These are phyloP conservation scores for Leptopilina boulardi DNA, from an alignment of 1,140 invertebrate genomes.

Conservation along the genomic window DNA sequence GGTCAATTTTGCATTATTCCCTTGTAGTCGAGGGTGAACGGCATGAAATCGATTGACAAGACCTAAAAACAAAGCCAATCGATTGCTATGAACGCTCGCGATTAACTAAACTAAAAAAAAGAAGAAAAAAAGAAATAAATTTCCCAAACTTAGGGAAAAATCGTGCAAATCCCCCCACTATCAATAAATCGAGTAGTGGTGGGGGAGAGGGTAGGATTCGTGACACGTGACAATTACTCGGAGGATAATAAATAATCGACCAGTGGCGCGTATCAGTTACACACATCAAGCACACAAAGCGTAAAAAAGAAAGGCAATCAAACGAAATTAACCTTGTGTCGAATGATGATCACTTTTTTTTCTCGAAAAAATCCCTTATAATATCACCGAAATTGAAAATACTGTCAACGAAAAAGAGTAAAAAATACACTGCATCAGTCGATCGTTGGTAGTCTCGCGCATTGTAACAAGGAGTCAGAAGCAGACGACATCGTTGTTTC, in stretches of 20 bases:
- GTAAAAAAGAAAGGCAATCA: neutral
- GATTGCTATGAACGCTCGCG: conserved; percentile 35
- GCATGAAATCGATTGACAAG: conserved; percentile 22
- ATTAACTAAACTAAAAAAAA: neutral
- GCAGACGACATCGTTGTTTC: conserved; percentile 24
- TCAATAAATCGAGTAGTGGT: neutral
- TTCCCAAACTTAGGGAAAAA: neutral
- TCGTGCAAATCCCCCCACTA: too few relatives aligned
- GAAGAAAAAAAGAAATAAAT: neutral
- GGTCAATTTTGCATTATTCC: conserved; percentile 32
- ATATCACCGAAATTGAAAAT: conserved; percentile 27
- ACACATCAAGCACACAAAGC: neutral
- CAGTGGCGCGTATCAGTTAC: neutral
- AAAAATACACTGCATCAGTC: conserved; percentile 22
- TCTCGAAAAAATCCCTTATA: neutral
- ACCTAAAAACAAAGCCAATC: conserved; percentile 18
- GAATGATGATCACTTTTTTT: neutral
- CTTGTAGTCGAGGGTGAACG: neutral
- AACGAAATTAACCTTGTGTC: conserved; percentile 15
- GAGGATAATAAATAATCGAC: conserved; percentile 1
- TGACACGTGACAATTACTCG: conserved; percentile 25
- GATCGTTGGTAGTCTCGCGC: conserved; percentile 24
- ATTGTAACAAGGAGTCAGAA: conserved; percentile 6
- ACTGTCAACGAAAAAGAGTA: neutral
- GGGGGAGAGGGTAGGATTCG: neutral